phyloP scores from a whole-genome alignment of 2,888 invertebrate species.

The Epiperipatus broadwayi region DNA sequence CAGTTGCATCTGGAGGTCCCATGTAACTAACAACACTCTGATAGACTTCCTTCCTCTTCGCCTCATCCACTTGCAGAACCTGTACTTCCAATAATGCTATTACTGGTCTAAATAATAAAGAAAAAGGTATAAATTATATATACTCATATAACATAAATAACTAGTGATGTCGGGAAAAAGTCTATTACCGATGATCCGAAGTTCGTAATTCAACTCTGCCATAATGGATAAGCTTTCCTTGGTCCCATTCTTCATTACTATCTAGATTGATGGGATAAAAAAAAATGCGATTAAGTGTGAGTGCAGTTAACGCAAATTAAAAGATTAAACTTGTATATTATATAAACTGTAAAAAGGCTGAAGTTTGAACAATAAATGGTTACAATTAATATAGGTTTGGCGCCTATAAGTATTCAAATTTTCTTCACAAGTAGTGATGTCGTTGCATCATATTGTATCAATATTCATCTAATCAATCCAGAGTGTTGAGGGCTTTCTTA shows the following conservation, averaged over 20 bases:
- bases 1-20: conserved; percentile 86
- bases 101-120: conserved; percentile 48
- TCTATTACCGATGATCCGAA: conserved; percentile 56
- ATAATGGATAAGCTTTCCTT: conserved; percentile 65
- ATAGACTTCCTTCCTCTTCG: conserved; percentile 56
- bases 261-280: conserved; percentile 5
- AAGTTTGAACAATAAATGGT: neutral
- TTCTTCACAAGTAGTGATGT: no score
- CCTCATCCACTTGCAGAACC: conserved; percentile 54
- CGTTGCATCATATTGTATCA: no score
- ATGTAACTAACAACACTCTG: conserved; percentile 61
- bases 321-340: no score
- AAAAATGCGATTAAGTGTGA: neutral
- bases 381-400: neutral
- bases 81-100: conserved; percentile 75
- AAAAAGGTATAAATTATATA: conserved; percentile 6
- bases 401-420: neutral
- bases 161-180: neutral
- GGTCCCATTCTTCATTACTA: conserved; percentile 35
- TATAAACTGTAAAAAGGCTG: neutral
- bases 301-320: no score
- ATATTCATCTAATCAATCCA: no score
- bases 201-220: conserved; percentile 86
- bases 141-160: neutral
- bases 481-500: no score